A percentile compares a stretch with the other conserved stretches of the same genome.
Evolutionary conservation across 2,113 vertebrate species (phyloP).

Genomic region (Urocynchramus pylzowi): DNA sequence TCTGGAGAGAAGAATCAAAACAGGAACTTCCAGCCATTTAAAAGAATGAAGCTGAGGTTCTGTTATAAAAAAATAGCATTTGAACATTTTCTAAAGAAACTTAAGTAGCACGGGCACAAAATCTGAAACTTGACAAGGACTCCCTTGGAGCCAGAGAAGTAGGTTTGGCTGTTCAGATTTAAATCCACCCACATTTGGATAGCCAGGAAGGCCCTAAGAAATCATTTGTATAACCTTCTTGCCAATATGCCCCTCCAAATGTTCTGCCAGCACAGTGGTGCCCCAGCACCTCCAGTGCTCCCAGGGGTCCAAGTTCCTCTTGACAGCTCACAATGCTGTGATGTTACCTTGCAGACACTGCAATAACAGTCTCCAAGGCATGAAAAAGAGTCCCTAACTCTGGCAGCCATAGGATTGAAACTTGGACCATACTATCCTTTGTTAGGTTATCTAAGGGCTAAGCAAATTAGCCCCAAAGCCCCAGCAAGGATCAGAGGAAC

Average conservation of each 20-base stretch:
- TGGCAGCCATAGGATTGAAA: background rate
- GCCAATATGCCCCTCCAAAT: background rate
- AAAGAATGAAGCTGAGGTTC: slow-evolving; percentile 4
- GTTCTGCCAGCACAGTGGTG: background rate
- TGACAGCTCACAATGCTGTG: background rate
- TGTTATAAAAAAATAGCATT: background rate
- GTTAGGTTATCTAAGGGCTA: background rate
- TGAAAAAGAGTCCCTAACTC: background rate
- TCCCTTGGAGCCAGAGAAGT: background rate
- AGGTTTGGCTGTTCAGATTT: background rate
- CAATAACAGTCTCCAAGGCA: background rate
- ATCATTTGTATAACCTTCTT: background rate
- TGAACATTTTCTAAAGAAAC: background rate
- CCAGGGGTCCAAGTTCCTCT: background rate
- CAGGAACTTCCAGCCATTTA: background rate
- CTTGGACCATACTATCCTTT: background rate
- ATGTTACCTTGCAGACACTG: background rate
- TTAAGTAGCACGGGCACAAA: background rate
- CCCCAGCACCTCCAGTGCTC: background rate
- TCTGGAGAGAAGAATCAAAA: background rate
- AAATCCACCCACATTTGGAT: background rate
- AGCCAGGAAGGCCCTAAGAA: background rate
- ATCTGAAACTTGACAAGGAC: background rate
- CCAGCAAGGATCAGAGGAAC: background rate
- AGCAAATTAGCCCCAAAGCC: background rate